Evolutionary conservation across 2,797 vertebrate species (phyloP), one percentile per base, ranked within the genome.

Genomic region (Novumbra hubbsi): DNA sequence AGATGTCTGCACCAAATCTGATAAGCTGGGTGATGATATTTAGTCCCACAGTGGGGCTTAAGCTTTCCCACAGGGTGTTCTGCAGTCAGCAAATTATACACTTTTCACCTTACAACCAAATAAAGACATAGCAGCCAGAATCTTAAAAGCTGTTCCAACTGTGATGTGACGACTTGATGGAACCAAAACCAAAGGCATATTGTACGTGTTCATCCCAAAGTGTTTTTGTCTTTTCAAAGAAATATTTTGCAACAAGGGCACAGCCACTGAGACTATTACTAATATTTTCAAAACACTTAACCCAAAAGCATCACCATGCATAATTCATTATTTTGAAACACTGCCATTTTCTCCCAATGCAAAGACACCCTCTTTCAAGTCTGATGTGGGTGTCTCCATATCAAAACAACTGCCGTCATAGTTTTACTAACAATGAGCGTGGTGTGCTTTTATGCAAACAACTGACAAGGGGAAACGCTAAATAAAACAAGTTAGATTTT

Each of bases 281-380:
- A 49, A 69, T 34, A 2, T 69, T 79, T 73, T 71, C 30, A 0
- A 62, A 82, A 80, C 83, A 82, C 76, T 82, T 77, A 74, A 70
- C 68, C 76, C 21, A 75, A 84, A 84, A 82, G 78, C 65, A 34
- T 75, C 63, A 66, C 64, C 48, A 73, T 84, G 70, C 55, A 77
- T 82, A 80, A 84, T 82, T 78, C 68, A 82, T 80, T 62, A 30
- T 72, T 71, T 52, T 24, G 32, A 45, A 71, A 30, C 55, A 76
- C 28, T 16, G 19, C 34, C 30, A n/a, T 55, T 48, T 52, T 70
- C 71, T 45, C 63, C 41, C 66, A 74, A 72, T 49, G 24, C 70
- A 70, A 71, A 72, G 73, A 70, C 77, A 63, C 64, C 12, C 2
- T 34, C 78, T 73, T 79, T 79, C 70, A 74, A 76, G 38, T 82